Percentiles rank a stretch among this genome's conserved stretches.
These are phyloP conservation scores for Bubo blakistoni DNA, from an alignment of 2,113 vertebrate genomes.

Conservation along the genomic window DNA sequence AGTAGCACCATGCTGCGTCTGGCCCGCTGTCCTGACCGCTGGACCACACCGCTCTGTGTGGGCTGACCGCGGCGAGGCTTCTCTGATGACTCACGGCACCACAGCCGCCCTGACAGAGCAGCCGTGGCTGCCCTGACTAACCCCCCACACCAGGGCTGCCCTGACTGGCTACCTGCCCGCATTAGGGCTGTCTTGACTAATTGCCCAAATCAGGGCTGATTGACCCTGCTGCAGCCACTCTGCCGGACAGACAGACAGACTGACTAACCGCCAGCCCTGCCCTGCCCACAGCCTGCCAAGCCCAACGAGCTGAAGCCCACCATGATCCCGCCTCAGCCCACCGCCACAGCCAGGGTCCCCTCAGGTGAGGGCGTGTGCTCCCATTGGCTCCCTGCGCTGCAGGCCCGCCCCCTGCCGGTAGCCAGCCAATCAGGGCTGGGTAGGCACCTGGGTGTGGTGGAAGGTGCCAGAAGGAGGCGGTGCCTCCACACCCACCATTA, in stretches of 20 bases:
- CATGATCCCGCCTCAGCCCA: accelerated
- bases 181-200: not conserved
- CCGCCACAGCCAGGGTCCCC: not conserved
- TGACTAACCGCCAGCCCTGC: not conserved
- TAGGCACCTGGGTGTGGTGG: not conserved
- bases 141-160: not conserved
- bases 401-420: not conserved
- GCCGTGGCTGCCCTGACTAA: not conserved
- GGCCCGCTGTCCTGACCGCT: accelerated
- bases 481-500: accelerated
- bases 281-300: accelerated
- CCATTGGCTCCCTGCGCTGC: not conserved
- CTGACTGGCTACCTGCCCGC: not conserved
- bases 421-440: not conserved
- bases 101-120: not conserved
- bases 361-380: not conserved
- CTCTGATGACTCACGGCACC: accelerated
- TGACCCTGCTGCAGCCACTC: no score
- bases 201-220: not conserved
- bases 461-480: not conserved
- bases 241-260: accelerated
- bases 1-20: accelerated
- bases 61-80: not conserved
- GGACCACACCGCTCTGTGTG: accelerated
- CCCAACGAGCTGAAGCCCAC: no score